A percentile compares a stretch with the other conserved stretches of the same genome.
These are phyloP conservation scores for Caenorhabditis becei DNA, from an alignment of 2,888 invertebrate genomes.

Conservation along the genomic window DNA sequence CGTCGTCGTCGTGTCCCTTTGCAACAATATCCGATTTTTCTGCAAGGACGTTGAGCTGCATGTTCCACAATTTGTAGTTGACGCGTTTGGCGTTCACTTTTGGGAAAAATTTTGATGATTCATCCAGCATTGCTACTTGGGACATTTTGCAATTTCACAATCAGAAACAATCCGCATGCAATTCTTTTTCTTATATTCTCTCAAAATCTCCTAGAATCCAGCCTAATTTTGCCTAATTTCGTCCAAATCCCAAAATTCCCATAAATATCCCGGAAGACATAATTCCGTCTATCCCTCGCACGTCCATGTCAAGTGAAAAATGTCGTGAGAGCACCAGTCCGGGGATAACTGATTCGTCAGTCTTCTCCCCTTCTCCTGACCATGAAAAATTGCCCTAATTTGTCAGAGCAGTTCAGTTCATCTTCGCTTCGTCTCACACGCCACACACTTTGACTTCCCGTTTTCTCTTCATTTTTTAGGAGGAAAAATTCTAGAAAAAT, in stretches of 20 bases:
- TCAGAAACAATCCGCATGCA: no score
- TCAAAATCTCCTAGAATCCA: no score
- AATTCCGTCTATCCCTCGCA: neutral
- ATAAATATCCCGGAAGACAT: neutral
- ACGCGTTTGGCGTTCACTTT: no score
- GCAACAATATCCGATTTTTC: conserved; percentile 21
- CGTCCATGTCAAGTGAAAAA: conserved; percentile 2
- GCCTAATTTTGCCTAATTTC: no score
- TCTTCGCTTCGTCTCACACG: conserved; percentile 23
- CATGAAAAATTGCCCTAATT: conserved; percentile 31
- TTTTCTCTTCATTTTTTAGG: neutral
- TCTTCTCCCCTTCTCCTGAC: conserved; percentile 7
- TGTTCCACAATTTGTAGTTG: neutral
- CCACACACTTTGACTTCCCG: neutral
- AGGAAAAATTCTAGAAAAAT: neutral
- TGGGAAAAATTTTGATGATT: no score
- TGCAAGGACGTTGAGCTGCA: neutral
- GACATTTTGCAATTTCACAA: no score
- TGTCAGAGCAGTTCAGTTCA: conserved; percentile 25
- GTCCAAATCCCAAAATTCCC: neutral
- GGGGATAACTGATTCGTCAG: conserved; percentile 9
- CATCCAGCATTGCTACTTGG: no score
- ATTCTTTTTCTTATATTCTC: no score
- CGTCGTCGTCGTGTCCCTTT: neutral
- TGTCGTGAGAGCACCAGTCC: neutral